Conservation (phyloP, 1,140 invertebrate species). For the Hylaeus volcanicus region DNA sequence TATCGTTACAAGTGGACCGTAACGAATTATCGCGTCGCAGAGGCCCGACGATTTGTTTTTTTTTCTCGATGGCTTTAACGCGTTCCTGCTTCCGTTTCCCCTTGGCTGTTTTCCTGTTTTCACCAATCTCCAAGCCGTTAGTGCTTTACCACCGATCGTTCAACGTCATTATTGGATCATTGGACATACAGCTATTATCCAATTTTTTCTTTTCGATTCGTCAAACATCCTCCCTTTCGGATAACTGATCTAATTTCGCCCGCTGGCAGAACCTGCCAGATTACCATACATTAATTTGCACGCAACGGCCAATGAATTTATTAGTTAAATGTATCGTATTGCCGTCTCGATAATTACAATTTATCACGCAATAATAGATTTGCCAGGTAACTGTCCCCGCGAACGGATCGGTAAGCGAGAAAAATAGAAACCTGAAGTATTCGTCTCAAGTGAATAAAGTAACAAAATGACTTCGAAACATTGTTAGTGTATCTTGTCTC, state of each 20-base stretch:
- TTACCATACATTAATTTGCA: slow-evolving; percentile 67
- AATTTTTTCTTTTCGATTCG: slow-evolving; percentile 56
- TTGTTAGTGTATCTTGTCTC: too few relatives aligned
- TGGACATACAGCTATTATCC: slow-evolving; percentile 28
- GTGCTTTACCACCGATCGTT: slow-evolving; percentile 17
- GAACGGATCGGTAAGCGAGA: neutral
- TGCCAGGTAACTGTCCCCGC: slow-evolving; percentile 48
- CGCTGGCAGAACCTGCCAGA: slow-evolving; percentile 53
- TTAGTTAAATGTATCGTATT: slow-evolving; percentile 63
- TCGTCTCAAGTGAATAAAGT: too few relatives aligned
- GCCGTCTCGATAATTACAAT: slow-evolving; percentile 61
- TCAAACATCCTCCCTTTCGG: slow-evolving; percentile 40
- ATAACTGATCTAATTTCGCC: slow-evolving; percentile 56
- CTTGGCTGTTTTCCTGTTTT: too few relatives aligned
- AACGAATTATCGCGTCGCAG: slow-evolving; percentile 70
- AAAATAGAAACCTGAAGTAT: neutral
- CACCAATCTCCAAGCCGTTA: neutral
- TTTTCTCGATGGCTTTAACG: slow-evolving; percentile 15
- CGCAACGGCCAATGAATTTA: slow-evolving; percentile 61
- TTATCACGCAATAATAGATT: slow-evolving; percentile 62
- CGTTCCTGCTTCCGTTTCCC: neutral
- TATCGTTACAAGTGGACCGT: slow-evolving; percentile 68
- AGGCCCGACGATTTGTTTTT: slow-evolving; percentile 28
- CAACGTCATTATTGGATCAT: neutral
- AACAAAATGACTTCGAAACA: too few relatives aligned